Evolutionary conservation across 2,797 vertebrate genomes (phyloP).

Genomic region (Hoplostethus mediterraneus): DNA sequence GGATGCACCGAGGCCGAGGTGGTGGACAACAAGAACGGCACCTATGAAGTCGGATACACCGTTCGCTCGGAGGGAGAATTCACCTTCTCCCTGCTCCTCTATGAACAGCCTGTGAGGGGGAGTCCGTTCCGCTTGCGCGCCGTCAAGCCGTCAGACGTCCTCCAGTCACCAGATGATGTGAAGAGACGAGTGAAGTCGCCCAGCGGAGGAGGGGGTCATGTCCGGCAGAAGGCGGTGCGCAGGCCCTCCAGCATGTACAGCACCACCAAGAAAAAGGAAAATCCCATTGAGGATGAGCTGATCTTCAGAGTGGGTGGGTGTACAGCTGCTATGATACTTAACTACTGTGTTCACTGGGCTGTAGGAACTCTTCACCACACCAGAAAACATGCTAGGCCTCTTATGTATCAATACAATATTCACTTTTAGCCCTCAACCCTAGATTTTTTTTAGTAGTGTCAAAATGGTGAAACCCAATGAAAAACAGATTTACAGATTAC

Average conservation of each 20-base stretch:
- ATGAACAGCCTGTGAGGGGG: constrained; percentile 90
- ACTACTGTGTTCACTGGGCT: not conserved
- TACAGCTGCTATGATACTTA: not conserved
- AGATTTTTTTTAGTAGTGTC: no score
- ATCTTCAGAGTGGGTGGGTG: constrained; percentile 94
- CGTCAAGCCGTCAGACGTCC: constrained; percentile 89
- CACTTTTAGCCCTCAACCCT: no score
- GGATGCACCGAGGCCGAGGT: constrained; percentile 85
- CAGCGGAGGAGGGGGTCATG: constrained; percentile 91
- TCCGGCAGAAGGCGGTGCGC: constrained; percentile 94
- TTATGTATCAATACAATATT: no score
- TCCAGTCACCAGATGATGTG: constrained; percentile 93
- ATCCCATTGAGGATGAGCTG: constrained; percentile 96
- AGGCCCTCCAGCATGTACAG: constrained; percentile 98
- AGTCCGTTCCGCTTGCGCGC: constrained; percentile 91
- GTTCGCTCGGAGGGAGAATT: constrained; percentile 90
- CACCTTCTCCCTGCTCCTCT: constrained; percentile 89
- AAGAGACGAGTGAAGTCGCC: constrained; percentile 96
- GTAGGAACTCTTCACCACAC: no score
- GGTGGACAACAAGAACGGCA: constrained; percentile 95
- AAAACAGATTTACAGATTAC: no score
- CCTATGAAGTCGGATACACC: constrained; percentile 93
- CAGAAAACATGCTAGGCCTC: no score
- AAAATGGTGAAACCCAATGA: no score
- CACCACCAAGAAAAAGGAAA: constrained; percentile 96